Conservation (phyloP, 2,797 vertebrate genomes). For the Poecilia picta region DNA sequence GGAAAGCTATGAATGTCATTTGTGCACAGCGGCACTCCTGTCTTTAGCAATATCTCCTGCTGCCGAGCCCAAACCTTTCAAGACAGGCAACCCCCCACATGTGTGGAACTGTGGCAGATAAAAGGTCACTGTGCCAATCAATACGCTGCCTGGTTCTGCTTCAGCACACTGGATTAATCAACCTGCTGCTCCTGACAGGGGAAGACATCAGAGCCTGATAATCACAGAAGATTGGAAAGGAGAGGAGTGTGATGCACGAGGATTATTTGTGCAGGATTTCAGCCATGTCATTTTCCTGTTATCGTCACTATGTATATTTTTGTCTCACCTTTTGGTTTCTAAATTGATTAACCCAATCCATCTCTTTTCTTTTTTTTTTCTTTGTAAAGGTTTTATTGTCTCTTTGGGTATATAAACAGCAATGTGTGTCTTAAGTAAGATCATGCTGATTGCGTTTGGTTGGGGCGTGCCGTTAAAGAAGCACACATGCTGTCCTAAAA, state of each 20-base stretch:
- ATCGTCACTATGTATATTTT: conserved; percentile 11
- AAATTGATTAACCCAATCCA: neutral
- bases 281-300: conserved; percentile 8
- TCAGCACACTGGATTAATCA: conserved; percentile 58
- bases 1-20: conserved; percentile 41
- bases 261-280: conserved; percentile 8
- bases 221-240: conserved; percentile 27
- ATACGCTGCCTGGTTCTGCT: conserved; percentile 60
- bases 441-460: conserved; percentile 59
- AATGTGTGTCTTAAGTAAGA: conserved; percentile 44
- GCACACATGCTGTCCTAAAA: conserved; percentile 25
- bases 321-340: neutral
- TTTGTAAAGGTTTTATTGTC: conserved; percentile 47
- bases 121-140: conserved; percentile 76
- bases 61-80: conserved; percentile 23
- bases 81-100: conserved; percentile 52
- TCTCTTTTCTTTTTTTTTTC: conserved; percentile 13
- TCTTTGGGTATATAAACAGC: conserved; percentile 49
- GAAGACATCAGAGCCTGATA: conserved; percentile 35
- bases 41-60: conserved; percentile 21
- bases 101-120: conserved; percentile 22
- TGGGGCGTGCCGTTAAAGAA: conserved; percentile 35
- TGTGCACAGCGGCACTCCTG: conserved; percentile 16
- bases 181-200: conserved; percentile 25
- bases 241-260: conserved; percentile 24